Percentiles rank a stretch among this genome's conserved stretches.
Evolutionary conservation across 2,797 vertebrate species (phyloP).

Genomic region (Takifugu ocellatus): DNA sequence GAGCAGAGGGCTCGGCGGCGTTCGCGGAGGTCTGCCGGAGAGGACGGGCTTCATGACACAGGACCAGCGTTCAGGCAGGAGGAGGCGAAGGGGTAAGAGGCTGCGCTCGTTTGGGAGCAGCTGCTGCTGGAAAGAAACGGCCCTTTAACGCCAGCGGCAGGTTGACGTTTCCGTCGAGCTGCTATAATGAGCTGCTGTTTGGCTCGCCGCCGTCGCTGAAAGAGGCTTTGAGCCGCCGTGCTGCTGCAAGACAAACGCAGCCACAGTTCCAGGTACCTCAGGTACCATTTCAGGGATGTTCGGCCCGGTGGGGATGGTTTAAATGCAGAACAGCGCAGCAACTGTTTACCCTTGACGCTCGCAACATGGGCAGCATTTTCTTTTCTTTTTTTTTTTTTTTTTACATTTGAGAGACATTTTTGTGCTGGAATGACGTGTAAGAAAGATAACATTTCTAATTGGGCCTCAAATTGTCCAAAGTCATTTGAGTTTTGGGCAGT

Average conservation of each 20-base stretch:
- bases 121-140: background rate
- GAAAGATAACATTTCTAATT: too few relatives aligned
- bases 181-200: constrained; percentile 55
- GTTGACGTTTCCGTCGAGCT: constrained; percentile 10
- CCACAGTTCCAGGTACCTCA: constrained; percentile 21
- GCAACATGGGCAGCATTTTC: background rate
- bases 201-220: constrained; percentile 53
- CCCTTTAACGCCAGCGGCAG: background rate
- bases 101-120: background rate
- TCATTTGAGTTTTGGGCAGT: too few relatives aligned
- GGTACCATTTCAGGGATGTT: constrained; percentile 1
- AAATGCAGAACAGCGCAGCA: background rate
- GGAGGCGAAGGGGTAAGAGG: constrained; percentile 61
- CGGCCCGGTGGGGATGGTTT: background rate
- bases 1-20: background rate
- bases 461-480: too few relatives aligned
- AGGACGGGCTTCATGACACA: constrained; percentile 41
- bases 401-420: too few relatives aligned
- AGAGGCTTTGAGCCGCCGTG: constrained; percentile 58
- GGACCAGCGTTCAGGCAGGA: constrained; percentile 26
- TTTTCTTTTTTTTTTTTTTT: too few relatives aligned
- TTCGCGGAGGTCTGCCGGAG: constrained; percentile 1
- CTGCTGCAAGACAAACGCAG: constrained; percentile 29
- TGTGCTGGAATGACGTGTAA: too few relatives aligned
- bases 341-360: background rate